These are phyloP conservation scores for Butorides virescens DNA, from an alignment of 2,113 vertebrate species.

Conservation along the genomic window DNA sequence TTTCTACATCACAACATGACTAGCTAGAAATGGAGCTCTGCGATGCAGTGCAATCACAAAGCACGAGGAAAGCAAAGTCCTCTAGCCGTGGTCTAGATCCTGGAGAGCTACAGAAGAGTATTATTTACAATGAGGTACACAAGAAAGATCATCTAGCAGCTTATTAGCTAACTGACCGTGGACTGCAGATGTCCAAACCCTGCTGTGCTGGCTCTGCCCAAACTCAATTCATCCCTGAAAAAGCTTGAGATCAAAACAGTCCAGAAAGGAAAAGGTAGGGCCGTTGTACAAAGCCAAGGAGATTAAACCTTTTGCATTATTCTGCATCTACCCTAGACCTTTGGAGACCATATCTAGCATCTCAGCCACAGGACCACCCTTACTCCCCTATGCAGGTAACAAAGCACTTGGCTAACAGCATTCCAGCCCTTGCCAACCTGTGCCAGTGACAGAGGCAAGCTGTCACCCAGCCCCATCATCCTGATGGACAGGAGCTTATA, in stretches of 20 bases:
- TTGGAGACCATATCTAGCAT: neutral
- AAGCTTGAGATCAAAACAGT: neutral
- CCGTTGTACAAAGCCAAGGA: neutral
- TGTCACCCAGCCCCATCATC: constrained; percentile 40
- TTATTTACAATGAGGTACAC: neutral
- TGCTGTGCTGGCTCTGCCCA: neutral
- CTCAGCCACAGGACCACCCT: neutral
- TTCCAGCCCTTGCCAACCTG: neutral
- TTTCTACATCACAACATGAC: neutral
- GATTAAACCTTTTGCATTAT: neutral
- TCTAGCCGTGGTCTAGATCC: neutral
- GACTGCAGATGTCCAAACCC: neutral
- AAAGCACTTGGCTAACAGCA: neutral
- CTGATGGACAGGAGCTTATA: constrained; percentile 44
- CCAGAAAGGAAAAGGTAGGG: neutral
- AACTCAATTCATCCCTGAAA: neutral
- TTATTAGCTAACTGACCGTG: neutral
- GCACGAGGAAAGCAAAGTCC: neutral
- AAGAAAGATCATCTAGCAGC: neutral
- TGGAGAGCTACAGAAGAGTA: neutral
- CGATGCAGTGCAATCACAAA: neutral
- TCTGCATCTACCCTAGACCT: neutral
- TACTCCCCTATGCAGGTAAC: neutral
- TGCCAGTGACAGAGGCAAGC: neutral
- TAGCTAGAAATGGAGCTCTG: neutral